phyloP scores from a whole-genome alignment of 2,113 vertebrate species.

The Picathartes gymnocephalus region DNA sequence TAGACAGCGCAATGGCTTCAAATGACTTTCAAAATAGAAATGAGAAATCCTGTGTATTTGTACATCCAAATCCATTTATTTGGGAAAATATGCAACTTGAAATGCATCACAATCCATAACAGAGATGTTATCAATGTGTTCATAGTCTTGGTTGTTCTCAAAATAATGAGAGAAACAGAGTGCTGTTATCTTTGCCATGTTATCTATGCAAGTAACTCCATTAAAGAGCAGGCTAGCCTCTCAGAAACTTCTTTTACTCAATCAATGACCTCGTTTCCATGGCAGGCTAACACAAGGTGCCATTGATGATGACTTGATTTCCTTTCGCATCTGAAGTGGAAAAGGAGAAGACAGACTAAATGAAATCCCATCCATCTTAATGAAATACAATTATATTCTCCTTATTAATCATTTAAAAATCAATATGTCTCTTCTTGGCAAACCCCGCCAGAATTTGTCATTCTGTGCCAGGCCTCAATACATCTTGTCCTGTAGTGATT shows the following conservation, averaged over 20 bases:
- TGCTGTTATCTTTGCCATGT: conserved; percentile 27
- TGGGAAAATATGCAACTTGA: background rate
- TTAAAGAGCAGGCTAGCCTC: conserved; percentile 70
- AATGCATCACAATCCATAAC: background rate
- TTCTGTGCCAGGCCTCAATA: conserved; percentile 87
- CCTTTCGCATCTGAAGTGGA: conserved; percentile 91
- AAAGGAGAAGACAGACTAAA: conserved; percentile 97
- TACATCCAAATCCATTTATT: background rate
- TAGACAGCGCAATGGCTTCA: background rate
- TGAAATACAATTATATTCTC: conserved; percentile 99
- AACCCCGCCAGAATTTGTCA: conserved; percentile 95
- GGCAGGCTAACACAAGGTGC: conserved; percentile 88
- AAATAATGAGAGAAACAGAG: background rate
- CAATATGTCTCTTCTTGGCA: conserved; percentile 98
- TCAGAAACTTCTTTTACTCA: conserved; percentile 75
- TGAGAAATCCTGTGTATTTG: background rate
- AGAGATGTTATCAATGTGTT: background rate
- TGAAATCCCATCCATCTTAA: conserved; percentile 99
- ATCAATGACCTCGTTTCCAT: conserved; percentile 91
- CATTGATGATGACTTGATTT: conserved; percentile 93
- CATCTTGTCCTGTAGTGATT: conserved; percentile 92
- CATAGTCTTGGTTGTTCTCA: background rate
- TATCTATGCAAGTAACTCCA: conserved; percentile 65
- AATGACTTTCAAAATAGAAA: background rate
- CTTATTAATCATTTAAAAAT: conserved; percentile 99